Percentiles rank a stretch among this genome's conserved stretches.
phyloP scores from a whole-genome alignment of 2,888 invertebrate genomes.

The Hymenopus coronatus region DNA sequence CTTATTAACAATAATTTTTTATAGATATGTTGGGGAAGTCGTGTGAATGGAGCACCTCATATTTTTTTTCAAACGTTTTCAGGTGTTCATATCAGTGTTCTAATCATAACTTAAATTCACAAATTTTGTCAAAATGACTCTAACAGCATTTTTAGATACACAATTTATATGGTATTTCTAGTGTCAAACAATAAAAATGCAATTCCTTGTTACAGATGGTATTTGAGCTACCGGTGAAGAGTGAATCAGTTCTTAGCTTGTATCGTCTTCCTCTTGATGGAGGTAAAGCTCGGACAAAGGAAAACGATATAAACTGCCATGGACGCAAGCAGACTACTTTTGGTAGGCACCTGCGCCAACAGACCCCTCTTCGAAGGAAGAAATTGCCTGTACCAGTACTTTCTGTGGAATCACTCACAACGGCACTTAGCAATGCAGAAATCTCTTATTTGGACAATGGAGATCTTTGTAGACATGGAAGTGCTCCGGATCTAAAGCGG shows the following conservation, averaged over 20 bases:
- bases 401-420: constrained; percentile 46
- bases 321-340: constrained; percentile 27
- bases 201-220: constrained; percentile 14
- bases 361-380: not conserved
- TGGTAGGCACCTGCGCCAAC: not conserved
- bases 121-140: not conserved
- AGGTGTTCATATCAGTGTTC: no score
- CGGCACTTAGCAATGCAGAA: constrained; percentile 43
- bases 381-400: constrained; percentile 37
- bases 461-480: constrained; percentile 48
- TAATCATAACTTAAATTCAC: not conserved
- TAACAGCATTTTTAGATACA: not conserved
- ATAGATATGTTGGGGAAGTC: no score
- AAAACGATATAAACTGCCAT: constrained; percentile 28
- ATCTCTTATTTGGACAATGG: constrained; percentile 47
- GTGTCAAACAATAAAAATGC: not conserved
- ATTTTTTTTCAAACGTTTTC: no score
- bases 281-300: not conserved
- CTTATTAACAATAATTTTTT: no score
- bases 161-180: not conserved
- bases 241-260: constrained; percentile 6
- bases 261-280: constrained; percentile 2
- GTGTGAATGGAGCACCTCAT: no score
- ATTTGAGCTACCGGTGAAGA: constrained; percentile 23
- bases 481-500: constrained; percentile 56